Evolutionary conservation across 2,113 vertebrate species (phyloP).

Genomic region (Glaucomys volans): DNA sequence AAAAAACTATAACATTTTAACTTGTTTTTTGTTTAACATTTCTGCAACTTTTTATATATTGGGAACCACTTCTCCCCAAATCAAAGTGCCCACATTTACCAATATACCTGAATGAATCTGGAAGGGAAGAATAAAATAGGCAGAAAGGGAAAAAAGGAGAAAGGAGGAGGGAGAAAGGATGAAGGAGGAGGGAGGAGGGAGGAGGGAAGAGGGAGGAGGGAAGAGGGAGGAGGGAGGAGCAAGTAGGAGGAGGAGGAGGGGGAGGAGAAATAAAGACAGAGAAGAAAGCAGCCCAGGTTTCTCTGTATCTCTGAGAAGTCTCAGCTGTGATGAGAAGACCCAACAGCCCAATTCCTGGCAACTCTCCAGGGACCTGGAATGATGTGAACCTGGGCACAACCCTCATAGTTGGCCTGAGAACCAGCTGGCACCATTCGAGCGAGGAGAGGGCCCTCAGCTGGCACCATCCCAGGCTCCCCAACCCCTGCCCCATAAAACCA

Average conservation of each 20-base stretch:
- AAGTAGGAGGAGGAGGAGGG: too few relatives aligned
- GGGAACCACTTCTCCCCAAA: background rate
- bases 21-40: background rate
- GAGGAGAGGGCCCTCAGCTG: slow-evolving; percentile 42
- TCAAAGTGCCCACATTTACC: background rate
- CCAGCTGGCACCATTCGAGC: slow-evolving; percentile 48
- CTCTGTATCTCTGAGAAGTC: background rate
- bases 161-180: background rate
- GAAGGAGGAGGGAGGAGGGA: background rate
- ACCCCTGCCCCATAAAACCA: slow-evolving; percentile 37
- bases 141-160: background rate
- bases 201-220: too few relatives aligned
- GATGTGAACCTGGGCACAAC: slow-evolving; percentile 10
- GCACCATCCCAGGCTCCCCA: slow-evolving; percentile 42
- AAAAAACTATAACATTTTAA: background rate
- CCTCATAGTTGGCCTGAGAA: background rate
- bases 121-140: background rate
- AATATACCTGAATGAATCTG: background rate
- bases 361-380: background rate
- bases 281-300: background rate
- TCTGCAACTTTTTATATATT: background rate
- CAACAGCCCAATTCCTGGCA: background rate
- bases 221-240: too few relatives aligned
- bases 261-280: background rate
- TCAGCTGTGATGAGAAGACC: background rate